A percentile compares a stretch with the other conserved stretches of the same genome.
Evolutionary conservation across 2,888 invertebrate species (phyloP).

Genomic region (Drosophila pseudotakahashii): DNA sequence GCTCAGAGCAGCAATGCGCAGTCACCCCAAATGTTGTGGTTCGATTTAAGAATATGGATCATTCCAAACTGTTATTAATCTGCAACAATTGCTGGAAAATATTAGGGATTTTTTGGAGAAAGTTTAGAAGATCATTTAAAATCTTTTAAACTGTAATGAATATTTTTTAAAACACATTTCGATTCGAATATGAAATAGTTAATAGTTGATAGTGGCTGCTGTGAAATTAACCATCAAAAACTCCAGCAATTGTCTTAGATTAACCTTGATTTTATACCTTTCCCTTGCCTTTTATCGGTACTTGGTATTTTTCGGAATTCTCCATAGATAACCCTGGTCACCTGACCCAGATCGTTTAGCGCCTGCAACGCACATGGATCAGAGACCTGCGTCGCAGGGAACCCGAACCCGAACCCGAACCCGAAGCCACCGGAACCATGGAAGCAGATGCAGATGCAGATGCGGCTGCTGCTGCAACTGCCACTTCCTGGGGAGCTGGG

Average conservation of each 20-base stretch:
- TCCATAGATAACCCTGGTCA: neutral
- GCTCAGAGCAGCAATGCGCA: constrained; percentile 34
- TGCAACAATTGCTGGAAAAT: too few relatives aligned
- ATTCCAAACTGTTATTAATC: neutral
- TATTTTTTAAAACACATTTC: too few relatives aligned
- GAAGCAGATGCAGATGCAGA: too few relatives aligned
- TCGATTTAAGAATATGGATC: neutral
- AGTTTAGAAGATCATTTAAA: too few relatives aligned
- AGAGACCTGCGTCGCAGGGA: constrained; percentile 53
- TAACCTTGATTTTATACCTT: neutral
- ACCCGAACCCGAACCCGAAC: constrained; percentile 18
- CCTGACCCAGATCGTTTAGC: constrained; percentile 49
- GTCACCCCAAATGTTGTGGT: neutral
- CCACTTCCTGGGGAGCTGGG: constrained; percentile 32
- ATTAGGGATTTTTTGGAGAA: too few relatives aligned
- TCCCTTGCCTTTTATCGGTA: neutral
- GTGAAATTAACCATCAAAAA: too few relatives aligned
- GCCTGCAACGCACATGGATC: constrained; percentile 68
- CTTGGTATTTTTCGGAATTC: constrained; percentile 1
- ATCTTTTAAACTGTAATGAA: too few relatives aligned
- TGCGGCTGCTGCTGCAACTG: neutral
- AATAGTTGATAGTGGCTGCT: too few relatives aligned
- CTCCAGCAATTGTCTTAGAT: neutral
- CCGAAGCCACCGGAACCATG: neutral
- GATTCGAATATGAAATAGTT: too few relatives aligned